Percentiles rank a stretch among this genome's conserved stretches.
These are phyloP conservation scores for Petrocephalus zakoni DNA, from an alignment of 2,113 vertebrate genomes.

Conservation along the genomic window DNA sequence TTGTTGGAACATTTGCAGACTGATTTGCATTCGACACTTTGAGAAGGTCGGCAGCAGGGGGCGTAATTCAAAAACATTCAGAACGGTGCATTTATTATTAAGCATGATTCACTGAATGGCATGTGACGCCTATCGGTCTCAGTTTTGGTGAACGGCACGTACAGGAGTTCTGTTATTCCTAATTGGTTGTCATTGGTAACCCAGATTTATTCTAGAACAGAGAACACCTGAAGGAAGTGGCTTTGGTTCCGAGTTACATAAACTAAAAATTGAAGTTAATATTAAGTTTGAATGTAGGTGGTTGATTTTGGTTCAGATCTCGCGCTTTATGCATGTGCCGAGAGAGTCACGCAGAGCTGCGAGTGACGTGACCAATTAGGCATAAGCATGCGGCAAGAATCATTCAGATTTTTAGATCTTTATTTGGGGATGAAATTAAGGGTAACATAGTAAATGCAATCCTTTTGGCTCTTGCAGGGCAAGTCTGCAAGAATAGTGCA, in stretches of 20 bases:
- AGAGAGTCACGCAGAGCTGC: neutral
- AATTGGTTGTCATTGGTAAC: neutral
- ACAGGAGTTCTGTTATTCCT: neutral
- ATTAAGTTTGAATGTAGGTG: neutral
- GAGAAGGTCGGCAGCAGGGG: neutral
- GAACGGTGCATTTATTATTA: neutral
- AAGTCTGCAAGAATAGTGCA: neutral
- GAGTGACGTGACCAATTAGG: neutral
- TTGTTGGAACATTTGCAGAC: neutral
- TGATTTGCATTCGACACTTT: neutral
- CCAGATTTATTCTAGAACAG: neutral
- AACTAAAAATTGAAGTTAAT: neutral
- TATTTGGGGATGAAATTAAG: neutral
- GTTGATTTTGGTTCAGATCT: neutral
- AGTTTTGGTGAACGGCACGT: neutral
- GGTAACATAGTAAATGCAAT: neutral
- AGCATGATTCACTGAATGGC: neutral
- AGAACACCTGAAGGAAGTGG: neutral
- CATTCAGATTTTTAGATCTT: neutral
- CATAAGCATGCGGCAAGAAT: neutral
- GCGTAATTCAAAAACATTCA: neutral
- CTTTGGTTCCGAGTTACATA: neutral
- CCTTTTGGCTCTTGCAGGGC: neutral
- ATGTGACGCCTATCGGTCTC: neutral
- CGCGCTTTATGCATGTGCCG: neutral